A percentile compares a stretch with the other conserved stretches of the same genome.
These are phyloP conservation scores for Daboia siamensis DNA, from an alignment of 2,113 vertebrate genomes.

Conservation along the genomic window DNA sequence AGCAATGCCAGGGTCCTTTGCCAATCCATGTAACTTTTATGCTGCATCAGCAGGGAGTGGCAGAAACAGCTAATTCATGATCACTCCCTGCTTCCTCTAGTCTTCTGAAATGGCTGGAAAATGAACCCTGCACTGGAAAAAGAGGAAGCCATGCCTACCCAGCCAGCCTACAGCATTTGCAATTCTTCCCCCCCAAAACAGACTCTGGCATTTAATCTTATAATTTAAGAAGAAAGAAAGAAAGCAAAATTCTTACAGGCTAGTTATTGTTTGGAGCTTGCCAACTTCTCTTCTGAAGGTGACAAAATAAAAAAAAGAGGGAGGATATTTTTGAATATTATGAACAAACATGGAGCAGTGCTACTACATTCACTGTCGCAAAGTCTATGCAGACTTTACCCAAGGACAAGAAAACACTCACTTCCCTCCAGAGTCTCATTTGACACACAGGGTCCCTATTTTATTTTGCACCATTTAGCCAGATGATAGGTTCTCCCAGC, in stretches of 20 bases:
- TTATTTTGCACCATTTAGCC: not conserved
- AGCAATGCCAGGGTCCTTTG: not conserved
- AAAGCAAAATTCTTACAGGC: not conserved
- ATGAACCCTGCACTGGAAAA: not conserved
- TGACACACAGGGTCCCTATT: not conserved
- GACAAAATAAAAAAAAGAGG: not conserved
- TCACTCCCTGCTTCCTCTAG: not conserved
- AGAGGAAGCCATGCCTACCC: not conserved
- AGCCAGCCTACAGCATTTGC: not conserved
- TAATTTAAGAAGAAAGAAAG: not conserved
- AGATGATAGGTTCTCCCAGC: not conserved
- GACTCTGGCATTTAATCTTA: not conserved
- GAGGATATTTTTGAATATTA: not conserved
- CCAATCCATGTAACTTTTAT: not conserved
- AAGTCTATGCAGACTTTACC: not conserved
- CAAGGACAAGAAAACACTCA: not conserved
- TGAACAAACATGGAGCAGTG: not conserved
- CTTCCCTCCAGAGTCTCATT: not conserved
- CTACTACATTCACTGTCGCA: not conserved
- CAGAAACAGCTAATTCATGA: not conserved
- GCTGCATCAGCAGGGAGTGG: not conserved
- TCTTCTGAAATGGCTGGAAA: not conserved
- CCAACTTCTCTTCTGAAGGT: not conserved
- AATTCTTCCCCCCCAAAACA: not conserved
- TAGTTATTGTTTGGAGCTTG: not conserved